These are phyloP conservation scores for Urocolius indicus DNA, from an alignment of 2,113 vertebrate species.

Conservation along the genomic window DNA sequence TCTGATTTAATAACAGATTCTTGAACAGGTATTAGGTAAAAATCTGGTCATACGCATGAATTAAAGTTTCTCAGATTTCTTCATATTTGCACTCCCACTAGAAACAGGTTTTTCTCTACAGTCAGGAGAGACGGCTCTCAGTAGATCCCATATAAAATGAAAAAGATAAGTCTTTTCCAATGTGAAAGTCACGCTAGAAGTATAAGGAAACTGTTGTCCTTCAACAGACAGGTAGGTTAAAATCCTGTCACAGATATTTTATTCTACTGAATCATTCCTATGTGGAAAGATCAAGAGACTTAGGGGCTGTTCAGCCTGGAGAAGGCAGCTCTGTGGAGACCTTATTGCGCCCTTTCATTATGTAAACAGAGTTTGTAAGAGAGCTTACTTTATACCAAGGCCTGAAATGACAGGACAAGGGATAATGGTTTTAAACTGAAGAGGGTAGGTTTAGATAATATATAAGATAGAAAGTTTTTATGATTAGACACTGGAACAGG, in stretches of 20 bases:
- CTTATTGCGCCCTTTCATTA: background rate
- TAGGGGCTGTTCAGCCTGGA: background rate
- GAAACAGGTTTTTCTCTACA: background rate
- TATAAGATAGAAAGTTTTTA: background rate
- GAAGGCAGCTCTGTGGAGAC: background rate
- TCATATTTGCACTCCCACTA: background rate
- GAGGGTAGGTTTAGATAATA: background rate
- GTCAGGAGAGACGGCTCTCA: background rate
- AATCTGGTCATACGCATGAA: background rate
- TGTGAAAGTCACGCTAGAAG: background rate
- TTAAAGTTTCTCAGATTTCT: fast-evolving
- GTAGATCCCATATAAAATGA: background rate
- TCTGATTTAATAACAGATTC: background rate
- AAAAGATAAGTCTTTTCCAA: background rate
- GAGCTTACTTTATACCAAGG: background rate
- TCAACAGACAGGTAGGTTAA: background rate
- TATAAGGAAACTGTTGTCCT: background rate
- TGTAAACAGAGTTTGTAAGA: background rate
- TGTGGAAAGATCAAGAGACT: background rate
- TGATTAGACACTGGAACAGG: fast-evolving
- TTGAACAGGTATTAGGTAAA: background rate
- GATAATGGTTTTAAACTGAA: background rate
- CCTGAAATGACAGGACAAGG: background rate
- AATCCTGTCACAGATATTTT: background rate
- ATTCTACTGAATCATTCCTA: background rate